These are phyloP conservation scores for Pelodiscus sinensis DNA, from an alignment of 2,113 vertebrate species.

Conservation along the genomic window DNA sequence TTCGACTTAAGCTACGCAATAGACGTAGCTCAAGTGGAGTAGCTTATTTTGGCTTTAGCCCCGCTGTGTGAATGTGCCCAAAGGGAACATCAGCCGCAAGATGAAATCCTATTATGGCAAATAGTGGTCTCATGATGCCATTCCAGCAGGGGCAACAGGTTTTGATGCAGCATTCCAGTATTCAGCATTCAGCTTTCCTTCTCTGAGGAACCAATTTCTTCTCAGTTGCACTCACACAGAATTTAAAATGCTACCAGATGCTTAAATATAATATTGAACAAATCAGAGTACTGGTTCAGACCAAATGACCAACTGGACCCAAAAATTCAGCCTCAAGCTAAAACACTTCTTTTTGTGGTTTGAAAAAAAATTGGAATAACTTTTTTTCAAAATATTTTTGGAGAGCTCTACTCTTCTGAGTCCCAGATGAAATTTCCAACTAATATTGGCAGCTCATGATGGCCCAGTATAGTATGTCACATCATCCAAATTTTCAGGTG, in stretches of 20 bases:
- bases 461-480: not conserved
- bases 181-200: not conserved
- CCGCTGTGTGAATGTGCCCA: too few species aligned
- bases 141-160: not conserved
- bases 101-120: accelerated
- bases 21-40: too few species aligned
- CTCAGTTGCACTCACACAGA: accelerated
- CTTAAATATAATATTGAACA: slow-evolving; percentile 9
- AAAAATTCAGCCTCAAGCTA: not conserved
- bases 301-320: slow-evolving; percentile 37
- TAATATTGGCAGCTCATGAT: not conserved
- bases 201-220: accelerated
- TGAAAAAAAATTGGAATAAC: not conserved
- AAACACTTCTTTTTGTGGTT: not conserved
- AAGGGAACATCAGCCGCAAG: not conserved
- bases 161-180: not conserved
- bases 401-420: not conserved
- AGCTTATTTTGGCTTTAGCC: too few species aligned
- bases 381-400: slow-evolving; percentile 24
- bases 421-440: slow-evolving; percentile 26
- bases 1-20: too few species aligned
- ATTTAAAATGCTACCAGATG: not conserved
- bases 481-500: not conserved
- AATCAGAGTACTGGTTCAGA: not conserved
- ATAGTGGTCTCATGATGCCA: not conserved